Evolutionary conservation across 2,888 invertebrate species (phyloP), one percentile per base, ranked within the genome.

Genomic region (Scotopteryx bipunctaria): DNA sequence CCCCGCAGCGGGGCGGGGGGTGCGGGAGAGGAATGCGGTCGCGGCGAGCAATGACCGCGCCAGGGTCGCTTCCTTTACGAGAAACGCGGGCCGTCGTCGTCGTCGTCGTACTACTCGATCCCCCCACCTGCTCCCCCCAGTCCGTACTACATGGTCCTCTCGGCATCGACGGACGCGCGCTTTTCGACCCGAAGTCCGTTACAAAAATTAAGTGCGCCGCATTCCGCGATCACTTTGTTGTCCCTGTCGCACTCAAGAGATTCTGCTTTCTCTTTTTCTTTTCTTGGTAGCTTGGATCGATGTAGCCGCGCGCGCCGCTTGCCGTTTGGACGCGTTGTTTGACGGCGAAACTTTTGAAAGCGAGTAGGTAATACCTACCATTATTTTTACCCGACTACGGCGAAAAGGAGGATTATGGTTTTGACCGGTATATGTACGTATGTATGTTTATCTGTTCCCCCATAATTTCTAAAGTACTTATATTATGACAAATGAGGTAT

Each of bases 61-160:
- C 89, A 89, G 89, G 89, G 89, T 87, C 88, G 88, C 85, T 87
- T 88, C 88, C 88, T 89, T 88, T 88, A 88, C 89, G 84, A 88
- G 88, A 85, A 86, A 80, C 81, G 82, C 86, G 80, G 81, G 81
- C 83, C 86, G 86, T 42, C 86, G n/a, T n/a, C n/a, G n/a, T n/a
- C n/a, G 86, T 88, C 85, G 86, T 40, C 85, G 87, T 88, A 87
- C 87, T 87, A 88, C 78, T 76, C 81, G 73, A 66, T 63, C 66
- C 71, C 78, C 78, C 79, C 75, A 70, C 71, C 63, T 69, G 61
- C 76, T 63, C 65, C 66, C 69, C 41, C 69, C 40, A 23, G 64
- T 61, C 76, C 80, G 81, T 86, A 85, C 84, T 85, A 84, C 84
- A 81, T 82, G 80, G 69, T 79, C 78, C 79, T 75, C 73, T 75